Conservation (phyloP, 1,140 invertebrate genomes). For the Ips typographus region DNA sequence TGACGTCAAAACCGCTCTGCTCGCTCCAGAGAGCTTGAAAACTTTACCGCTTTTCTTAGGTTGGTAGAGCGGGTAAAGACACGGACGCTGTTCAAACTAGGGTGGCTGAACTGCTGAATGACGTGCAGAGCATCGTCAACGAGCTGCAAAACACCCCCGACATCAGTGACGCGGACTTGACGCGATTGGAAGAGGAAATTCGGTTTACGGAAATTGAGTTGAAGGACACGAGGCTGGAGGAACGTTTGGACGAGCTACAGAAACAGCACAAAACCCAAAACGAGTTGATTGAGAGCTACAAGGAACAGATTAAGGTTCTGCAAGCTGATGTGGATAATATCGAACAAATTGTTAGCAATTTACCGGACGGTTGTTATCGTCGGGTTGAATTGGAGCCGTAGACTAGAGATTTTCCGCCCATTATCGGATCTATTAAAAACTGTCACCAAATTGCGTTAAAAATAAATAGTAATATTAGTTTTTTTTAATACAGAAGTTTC, state of each 20-base stretch:
- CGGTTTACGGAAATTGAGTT: conserved; percentile 73
- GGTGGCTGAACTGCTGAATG: conserved; percentile 76
- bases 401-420: no score
- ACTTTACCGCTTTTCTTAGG: conserved; percentile 66
- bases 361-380: conserved; percentile 77
- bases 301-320: conserved; percentile 75
- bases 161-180: conserved; percentile 70
- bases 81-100: conserved; percentile 76
- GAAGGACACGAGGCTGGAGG: conserved; percentile 71
- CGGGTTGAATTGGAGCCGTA: conserved; percentile 44
- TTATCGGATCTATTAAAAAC: no score
- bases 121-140: conserved; percentile 77
- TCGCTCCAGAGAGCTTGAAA: no score
- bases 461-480: no score
- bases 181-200: conserved; percentile 73
- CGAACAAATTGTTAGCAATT: conserved; percentile 75
- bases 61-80: conserved; percentile 85
- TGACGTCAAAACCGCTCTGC: no score
- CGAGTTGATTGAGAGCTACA: conserved; percentile 79
- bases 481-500: no score
- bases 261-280: conserved; percentile 74
- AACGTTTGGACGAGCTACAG: conserved; percentile 69
- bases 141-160: conserved; percentile 77
- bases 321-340: conserved; percentile 83
- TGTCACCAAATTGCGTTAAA: no score